phyloP scores from a whole-genome alignment of 2,113 vertebrate species.

The Clarias magur region DNA sequence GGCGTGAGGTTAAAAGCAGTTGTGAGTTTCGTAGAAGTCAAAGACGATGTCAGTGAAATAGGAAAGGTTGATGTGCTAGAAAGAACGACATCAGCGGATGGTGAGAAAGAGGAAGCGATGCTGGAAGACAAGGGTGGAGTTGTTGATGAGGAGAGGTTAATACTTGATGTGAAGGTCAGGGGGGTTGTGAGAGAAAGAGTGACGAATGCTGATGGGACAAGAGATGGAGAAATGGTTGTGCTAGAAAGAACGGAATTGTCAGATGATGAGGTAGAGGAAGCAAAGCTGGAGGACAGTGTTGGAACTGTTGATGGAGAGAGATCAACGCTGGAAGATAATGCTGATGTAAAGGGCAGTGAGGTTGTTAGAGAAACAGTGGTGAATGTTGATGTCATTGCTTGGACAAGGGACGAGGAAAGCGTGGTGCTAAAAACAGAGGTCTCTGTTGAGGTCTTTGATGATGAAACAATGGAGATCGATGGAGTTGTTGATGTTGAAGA shows the following conservation, averaged over 20 bases:
- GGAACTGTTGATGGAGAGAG: conserved; percentile 1
- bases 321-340: not conserved
- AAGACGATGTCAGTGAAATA: not conserved
- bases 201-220: not conserved
- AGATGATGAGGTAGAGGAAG: not conserved
- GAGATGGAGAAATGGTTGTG: conserved; percentile 15
- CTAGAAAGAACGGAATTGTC: not conserved
- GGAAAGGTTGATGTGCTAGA: not conserved
- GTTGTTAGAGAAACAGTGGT: not conserved
- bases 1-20: not conserved
- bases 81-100: not conserved
- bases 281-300: not conserved
- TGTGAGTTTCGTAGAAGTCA: not conserved
- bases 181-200: not conserved
- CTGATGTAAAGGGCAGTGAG: not conserved
- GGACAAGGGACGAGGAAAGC: conserved; percentile 9
- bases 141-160: too few relatives aligned
- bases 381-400: not conserved
- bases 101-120: not conserved
- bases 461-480: not conserved
- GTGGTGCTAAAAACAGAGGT: not conserved
- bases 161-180: not conserved
- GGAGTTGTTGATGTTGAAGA: not conserved
- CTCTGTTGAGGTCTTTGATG: not conserved
- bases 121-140: not conserved